Evolutionary conservation across 2,888 invertebrate genomes (phyloP).

Genomic region (Apeira syringaria): DNA sequence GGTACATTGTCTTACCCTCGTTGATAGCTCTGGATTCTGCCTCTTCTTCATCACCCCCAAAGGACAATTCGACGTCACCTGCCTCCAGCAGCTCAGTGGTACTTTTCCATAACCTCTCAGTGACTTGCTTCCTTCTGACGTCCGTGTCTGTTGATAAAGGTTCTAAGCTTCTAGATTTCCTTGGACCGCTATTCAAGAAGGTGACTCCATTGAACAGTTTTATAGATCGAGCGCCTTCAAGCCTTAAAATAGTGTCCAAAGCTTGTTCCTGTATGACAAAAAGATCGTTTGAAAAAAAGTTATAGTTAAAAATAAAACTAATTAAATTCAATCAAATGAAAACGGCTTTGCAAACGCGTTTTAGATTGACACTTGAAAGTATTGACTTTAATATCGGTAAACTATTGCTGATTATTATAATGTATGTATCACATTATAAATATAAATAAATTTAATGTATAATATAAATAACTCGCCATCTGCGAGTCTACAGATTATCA

Average conservation of each 20-base stretch:
- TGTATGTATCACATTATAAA: no score
- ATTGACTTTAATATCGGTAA: no score
- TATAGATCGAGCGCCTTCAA: constrained; percentile 58
- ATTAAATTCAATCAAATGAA: no score
- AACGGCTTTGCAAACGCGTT: no score
- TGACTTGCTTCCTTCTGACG: constrained; percentile 55
- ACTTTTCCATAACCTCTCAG: constrained; percentile 64
- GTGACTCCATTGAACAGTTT: constrained; percentile 64
- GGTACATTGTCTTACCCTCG: no score
- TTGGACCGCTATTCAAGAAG: constrained; percentile 61
- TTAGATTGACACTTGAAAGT: no score
- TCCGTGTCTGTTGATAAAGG: constrained; percentile 57
- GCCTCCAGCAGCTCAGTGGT: constrained; percentile 58
- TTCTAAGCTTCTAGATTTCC: constrained; percentile 61
- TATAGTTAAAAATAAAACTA: no score
- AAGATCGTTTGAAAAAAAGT: constrained; percentile 2
- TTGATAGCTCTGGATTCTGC: constrained; percentile 60
- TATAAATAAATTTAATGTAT: no score
- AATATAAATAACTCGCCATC: no score
- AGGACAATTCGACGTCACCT: constrained; percentile 66
- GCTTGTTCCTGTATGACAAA: constrained; percentile 66
- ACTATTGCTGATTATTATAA: no score
- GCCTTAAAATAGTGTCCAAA: constrained; percentile 61
- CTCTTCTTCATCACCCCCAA: constrained; percentile 54
- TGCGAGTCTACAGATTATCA: no score